phyloP scores from a whole-genome alignment of 2,113 vertebrate genomes.

The Sphyrna mokarran region DNA sequence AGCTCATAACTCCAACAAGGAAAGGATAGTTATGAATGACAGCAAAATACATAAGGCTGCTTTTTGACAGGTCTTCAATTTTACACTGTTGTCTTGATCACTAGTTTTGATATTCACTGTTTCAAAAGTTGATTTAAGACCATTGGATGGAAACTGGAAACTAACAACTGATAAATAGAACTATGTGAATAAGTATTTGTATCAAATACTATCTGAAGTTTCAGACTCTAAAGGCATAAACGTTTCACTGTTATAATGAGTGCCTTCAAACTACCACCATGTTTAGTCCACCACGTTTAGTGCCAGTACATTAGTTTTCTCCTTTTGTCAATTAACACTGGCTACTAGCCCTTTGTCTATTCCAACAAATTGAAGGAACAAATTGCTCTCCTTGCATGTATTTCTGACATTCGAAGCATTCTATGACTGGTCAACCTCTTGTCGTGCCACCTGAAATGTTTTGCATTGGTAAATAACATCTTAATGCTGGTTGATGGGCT shows the following conservation, averaged over 20 bases:
- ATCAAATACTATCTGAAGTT: background rate
- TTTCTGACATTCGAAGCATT: background rate
- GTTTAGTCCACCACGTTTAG: background rate
- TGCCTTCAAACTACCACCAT: background rate
- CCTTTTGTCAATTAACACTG: background rate
- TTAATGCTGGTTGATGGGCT: background rate
- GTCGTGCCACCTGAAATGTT: background rate
- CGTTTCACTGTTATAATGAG: no score
- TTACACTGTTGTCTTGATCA: background rate
- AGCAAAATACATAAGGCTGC: background rate
- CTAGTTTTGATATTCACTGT: background rate
- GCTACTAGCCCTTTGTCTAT: background rate
- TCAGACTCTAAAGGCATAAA: background rate
- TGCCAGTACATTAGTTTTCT: background rate
- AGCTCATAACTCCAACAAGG: background rate
- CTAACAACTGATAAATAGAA: background rate
- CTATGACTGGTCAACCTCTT: background rate
- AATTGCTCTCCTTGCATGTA: background rate
- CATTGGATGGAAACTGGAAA: background rate
- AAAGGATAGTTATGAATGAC: background rate
- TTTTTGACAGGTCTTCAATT: background rate
- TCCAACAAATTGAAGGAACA: background rate
- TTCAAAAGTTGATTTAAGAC: background rate
- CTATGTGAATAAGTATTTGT: background rate
- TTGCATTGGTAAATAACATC: background rate